These are phyloP conservation scores for Ptychoptera albimana DNA, from an alignment of 2,888 invertebrate species.

Conservation along the genomic window DNA sequence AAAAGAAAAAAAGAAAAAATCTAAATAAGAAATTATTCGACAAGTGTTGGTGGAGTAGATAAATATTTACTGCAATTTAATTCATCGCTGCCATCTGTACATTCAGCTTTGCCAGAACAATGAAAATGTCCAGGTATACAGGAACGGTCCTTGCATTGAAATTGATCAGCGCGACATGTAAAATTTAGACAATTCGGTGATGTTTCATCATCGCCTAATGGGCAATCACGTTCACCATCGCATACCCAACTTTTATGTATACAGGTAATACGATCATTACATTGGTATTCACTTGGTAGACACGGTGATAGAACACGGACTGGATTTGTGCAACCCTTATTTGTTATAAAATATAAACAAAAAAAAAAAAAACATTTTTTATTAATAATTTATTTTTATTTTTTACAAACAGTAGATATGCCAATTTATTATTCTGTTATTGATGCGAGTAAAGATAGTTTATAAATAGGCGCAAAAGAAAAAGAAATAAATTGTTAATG, in stretches of 20 bases:
- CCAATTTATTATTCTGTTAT: too few species aligned
- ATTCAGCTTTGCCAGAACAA: conserved; percentile 70
- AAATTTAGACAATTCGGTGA: conserved; percentile 46
- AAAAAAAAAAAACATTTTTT: conserved; percentile 13
- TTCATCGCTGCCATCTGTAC: conserved; percentile 76
- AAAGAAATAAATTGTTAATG: too few species aligned
- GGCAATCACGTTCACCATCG: conserved; percentile 71
- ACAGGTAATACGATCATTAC: conserved; percentile 65
- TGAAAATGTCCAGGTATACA: conserved; percentile 68
- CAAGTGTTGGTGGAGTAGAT: background rate
- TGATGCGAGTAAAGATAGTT: too few species aligned
- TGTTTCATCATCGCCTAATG: conserved; percentile 65
- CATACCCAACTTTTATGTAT: conserved; percentile 70
- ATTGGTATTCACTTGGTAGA: conserved; percentile 56
- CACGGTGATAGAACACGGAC: conserved; percentile 43
- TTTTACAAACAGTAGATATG: too few species aligned
- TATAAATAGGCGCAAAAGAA: too few species aligned
- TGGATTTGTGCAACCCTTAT: conserved; percentile 41
- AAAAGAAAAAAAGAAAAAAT: conserved; percentile 1
- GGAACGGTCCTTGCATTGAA: conserved; percentile 64
- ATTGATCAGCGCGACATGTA: conserved; percentile 74
- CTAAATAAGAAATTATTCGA: conserved; percentile 3
- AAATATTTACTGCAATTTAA: conserved; percentile 44
- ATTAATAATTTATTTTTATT: background rate
- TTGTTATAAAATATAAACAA: conserved; percentile 19